Base-by-base conservation (phyloP, 2,888 invertebrate species). In the Mesorhabditis spiculigera region DNA sequence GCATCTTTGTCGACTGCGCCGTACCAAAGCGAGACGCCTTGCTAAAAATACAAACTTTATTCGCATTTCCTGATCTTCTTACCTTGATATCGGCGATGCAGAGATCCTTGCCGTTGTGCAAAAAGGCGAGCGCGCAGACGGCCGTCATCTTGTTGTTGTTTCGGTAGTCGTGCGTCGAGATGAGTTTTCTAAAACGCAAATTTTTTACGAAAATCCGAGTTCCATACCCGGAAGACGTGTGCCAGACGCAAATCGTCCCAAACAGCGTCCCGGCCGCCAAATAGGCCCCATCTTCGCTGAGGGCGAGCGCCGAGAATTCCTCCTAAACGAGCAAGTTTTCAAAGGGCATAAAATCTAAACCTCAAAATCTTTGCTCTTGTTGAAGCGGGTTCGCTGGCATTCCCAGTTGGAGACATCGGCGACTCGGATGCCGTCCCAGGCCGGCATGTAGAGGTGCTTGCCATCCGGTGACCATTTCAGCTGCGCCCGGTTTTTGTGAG, bases 21-120 rank as follows among this genome's bases (percentile, higher is more conserved):
- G n/a, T 50, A 50, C 10, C 8, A n/a, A n/a, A 50, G 8, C 0
- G 58, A 50, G n/a, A 50, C 58, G n/a, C 58, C 58, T 50, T 50
- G 10, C 58, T 50, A n/a, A 50, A 50, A 50, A 50, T n/a, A 50
- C 10, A 50, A 50, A 50, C 8, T 50, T 50, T 50, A 50, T 13
- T 10, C n/a, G 8, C n/a, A 50, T 13, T 50, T 50, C n/a, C 8
- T 50, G 58, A 10, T 2, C 8, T 13, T 13, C n/a, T 50, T 13
- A 50, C 58, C 58, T 50, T 50, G n/a, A 50, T 50, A 50, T 50
- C 58, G 58, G 58, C 58, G 10, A 50, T 50, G n/a, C 58, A 50
- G 1, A 50, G 58, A 50, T 50, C n/a, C 58, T 10, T 13, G 58
- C n/a, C 58, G 3, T 50, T 50, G 10, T 10, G 58, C 10, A 13